phyloP scores from a whole-genome alignment of 2,888 invertebrate genomes.

The Mesorhabditis belari region DNA sequence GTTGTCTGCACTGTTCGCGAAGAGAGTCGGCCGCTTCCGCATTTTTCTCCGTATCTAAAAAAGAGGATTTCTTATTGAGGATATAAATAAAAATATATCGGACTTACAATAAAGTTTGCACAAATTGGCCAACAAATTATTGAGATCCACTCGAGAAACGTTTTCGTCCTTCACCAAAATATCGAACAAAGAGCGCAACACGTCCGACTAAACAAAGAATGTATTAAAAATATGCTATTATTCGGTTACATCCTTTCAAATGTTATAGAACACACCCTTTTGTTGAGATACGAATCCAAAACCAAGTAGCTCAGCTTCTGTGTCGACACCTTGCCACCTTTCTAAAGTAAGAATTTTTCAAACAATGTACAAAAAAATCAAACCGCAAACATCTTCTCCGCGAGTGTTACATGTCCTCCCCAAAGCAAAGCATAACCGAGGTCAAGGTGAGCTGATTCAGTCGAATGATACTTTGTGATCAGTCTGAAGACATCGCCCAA shows the following conservation, averaged over 20 bases:
- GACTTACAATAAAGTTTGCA: background rate
- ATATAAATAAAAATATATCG: no score
- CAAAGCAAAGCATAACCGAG: background rate
- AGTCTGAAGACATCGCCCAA: background rate
- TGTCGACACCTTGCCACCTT: no score
- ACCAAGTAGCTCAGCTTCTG: no score
- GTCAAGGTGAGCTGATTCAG: background rate
- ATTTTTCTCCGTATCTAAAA: background rate
- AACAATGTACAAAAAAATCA: no score
- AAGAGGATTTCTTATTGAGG: no score
- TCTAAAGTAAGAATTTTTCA: no score
- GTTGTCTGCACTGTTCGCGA: background rate
- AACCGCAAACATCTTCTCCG: background rate
- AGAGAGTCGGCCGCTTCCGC: background rate
- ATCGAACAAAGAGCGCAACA: background rate
- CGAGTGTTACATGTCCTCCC: background rate
- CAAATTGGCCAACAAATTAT: background rate
- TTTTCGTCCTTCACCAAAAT: background rate
- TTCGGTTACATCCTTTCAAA: no score
- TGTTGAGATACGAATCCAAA: no score
- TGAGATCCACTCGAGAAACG: background rate
- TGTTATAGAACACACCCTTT: no score
- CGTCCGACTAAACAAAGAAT: background rate
- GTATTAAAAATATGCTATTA: no score
- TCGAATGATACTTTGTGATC: background rate